These are phyloP conservation scores for Sparus aurata DNA, from an alignment of 2,797 vertebrate species.

Conservation along the genomic window DNA sequence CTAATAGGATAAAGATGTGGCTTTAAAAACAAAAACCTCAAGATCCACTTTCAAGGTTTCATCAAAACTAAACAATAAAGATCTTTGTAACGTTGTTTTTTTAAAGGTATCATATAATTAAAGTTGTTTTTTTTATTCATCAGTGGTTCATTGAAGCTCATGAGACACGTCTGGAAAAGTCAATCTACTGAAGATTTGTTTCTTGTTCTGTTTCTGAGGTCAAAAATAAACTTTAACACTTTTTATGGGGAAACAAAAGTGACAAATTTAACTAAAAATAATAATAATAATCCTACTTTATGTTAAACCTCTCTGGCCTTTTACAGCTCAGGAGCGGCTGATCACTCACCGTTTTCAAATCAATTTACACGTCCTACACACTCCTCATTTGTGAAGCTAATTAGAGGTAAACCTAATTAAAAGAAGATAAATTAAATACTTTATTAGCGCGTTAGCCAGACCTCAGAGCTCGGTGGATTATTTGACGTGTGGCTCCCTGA, in stretches of 20 bases:
- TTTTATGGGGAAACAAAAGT: neutral
- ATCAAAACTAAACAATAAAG: neutral
- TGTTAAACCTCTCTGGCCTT: neutral
- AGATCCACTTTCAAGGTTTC: too few relatives aligned
- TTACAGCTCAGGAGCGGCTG: neutral
- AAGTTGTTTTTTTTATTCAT: too few relatives aligned
- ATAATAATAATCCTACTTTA: neutral
- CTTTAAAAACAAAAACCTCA: neutral
- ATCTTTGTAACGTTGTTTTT: too few relatives aligned
- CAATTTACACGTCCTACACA: slow-evolving; percentile 6
- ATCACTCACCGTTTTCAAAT: slow-evolving; percentile 6
- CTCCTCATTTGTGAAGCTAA: slow-evolving; percentile 12
- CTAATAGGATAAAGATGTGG: neutral
- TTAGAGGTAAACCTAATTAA: slow-evolving; percentile 8
- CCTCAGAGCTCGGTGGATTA: neutral
- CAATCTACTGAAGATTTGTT: neutral
- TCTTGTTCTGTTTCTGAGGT: neutral
- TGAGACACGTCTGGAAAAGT: neutral
- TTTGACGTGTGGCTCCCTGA: slow-evolving; percentile 4
- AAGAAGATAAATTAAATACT: neutral
- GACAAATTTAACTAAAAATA: neutral
- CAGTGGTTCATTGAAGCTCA: too few relatives aligned
- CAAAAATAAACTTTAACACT: neutral
- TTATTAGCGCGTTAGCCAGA: neutral
- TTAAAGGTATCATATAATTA: too few relatives aligned